These are phyloP conservation scores for Amphipyra berbera DNA, from an alignment of 2,888 invertebrate genomes.

Conservation along the genomic window DNA sequence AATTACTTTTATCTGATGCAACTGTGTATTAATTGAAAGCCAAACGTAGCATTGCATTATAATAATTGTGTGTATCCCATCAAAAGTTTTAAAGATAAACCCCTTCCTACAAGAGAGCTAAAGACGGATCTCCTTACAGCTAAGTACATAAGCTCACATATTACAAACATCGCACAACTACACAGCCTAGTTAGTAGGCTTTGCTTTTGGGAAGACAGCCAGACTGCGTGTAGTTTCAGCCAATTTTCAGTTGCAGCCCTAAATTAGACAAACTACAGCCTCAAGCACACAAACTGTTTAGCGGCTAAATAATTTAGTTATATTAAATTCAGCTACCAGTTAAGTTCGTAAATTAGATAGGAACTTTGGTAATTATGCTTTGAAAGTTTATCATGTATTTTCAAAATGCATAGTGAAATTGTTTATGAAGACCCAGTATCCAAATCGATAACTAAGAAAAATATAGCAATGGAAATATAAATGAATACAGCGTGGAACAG, in stretches of 20 bases:
- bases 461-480: too few relatives aligned
- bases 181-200: constrained; percentile 31
- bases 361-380: constrained; percentile 39
- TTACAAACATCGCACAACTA: constrained; percentile 31
- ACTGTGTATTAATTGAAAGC: too few relatives aligned
- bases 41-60: too few relatives aligned
- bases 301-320: constrained; percentile 50
- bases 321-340: constrained; percentile 33
- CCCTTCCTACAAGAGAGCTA: constrained; percentile 1
- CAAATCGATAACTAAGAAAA: too few relatives aligned
- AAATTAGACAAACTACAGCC: constrained; percentile 57
- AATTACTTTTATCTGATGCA: too few relatives aligned
- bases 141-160: constrained; percentile 19
- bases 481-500: not conserved
- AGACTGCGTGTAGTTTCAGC: constrained; percentile 43
- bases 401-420: too few relatives aligned
- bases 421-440: too few relatives aligned
- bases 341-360: constrained; percentile 25
- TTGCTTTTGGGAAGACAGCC: constrained; percentile 44
- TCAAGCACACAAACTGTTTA: constrained; percentile 37
- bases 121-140: constrained; percentile 2
- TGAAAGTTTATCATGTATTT: not conserved
- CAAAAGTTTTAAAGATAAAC: too few relatives aligned
- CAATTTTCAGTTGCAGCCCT: constrained; percentile 51
- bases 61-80: too few relatives aligned